Evolutionary conservation across 2,888 invertebrate genomes (phyloP), one percentile per base, ranked within the genome.

Genomic region (Tetanocera ferruginea): DNA sequence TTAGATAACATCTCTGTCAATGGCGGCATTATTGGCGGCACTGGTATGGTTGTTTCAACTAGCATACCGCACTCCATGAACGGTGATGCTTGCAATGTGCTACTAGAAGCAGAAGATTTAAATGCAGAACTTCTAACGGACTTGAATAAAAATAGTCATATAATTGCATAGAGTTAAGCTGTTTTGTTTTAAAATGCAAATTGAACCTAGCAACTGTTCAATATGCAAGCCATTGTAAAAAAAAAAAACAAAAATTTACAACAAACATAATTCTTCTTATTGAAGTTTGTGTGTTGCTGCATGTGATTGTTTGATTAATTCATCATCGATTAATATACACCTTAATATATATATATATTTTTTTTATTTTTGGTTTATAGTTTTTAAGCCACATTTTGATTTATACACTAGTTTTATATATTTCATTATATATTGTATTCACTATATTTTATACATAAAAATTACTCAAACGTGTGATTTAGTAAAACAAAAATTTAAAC

Each of bases 111-210:
- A 6, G 90, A 89, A 80, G 89, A 90, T 83, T 82, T 89, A 76
- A 86, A 87, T 82, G 86, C 86, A n/a, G 88, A 89, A 80, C 83
- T 90, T 80, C 85, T 89, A 84, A 89, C 89, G 80, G 88, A 90
- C 87, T 85, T 89, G 79, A 89, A 87, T 84, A 90, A 89, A 84
- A 90, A 89, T 86, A 90, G 89, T 86, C 87, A 89, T 84, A 85
- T 89, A 84, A 87, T 89, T 85, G 90, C 89, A 85, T 90, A 89
- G 85, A 78, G 55, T 76, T 78, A 81, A 51, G 51, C 62, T 25
- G 62, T 34, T 66, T 49, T 79, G 43, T 62, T 73, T 51, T 76
- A 72, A 77, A 77, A 78, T 78, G 70, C 77, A 78, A 78, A 78
- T 78, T 79, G 79, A 80, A 79, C 79, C 73, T 79, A 76, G n/a